Base-by-base conservation (phyloP, 2,888 invertebrate species). In the Agrochola lota region DNA sequence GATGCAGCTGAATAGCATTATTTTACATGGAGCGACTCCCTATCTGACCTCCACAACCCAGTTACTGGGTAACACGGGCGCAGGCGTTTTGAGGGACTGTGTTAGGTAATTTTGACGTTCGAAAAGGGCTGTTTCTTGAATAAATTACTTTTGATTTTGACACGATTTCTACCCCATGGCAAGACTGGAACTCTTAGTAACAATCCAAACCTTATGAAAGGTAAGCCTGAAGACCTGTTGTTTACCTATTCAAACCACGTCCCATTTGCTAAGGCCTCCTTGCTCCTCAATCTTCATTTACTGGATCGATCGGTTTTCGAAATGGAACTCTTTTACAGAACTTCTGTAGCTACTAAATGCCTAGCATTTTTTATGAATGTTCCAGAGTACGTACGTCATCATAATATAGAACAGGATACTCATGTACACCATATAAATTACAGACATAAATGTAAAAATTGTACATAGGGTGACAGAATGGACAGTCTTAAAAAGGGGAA, bases 171-270 rank as follows among this genome's bases (percentile, higher is more conserved):
- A 35, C 35, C 3, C 12, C 12, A 15, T 46, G 46, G 20, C 26
- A 20, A 67, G 46, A 46, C 26, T 20, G 2, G 7, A 26, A 23
- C 23, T 59, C 35, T 62, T 57, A 52, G 60, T 23, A 63, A 78
- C 35, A 83, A 46, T 26, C 4, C 43, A 0, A 78, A 63, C 26
- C 20, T n/a, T 40, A 11, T 43, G 11, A 46, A 11, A 7, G 17
- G 4, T 26, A 59, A 59, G 11, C 15, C 20, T 46, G 20, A 77
- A 23, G 23, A 52, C 43, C 43, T 49, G 11, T 64, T 17, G 23
- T 43, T 62, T 83, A 26, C 64, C 7, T 59, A 83, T 69, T 83
- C 63, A 64, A 43, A 23, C 20, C 43, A 83, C 78, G 69, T 69
- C 43, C 11, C 8, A 17, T 59, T 52, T 17, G 46, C 49, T 35